These are phyloP conservation scores for Cyclophora albipunctata DNA, from an alignment of 2,888 invertebrate species.

Conservation along the genomic window DNA sequence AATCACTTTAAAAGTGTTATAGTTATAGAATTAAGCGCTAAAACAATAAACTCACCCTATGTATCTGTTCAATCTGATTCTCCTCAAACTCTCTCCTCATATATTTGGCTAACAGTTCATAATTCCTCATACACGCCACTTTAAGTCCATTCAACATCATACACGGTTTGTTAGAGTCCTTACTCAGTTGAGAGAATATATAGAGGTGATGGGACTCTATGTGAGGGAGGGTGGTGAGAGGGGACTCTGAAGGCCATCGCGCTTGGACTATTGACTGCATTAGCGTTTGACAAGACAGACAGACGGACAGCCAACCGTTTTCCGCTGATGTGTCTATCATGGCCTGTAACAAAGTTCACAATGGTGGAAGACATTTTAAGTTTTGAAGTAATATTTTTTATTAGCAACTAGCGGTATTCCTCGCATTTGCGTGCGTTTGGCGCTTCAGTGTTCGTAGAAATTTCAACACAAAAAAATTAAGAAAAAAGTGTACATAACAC, in stretches of 20 bases:
- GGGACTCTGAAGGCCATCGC: conserved; percentile 86
- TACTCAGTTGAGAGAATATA: conserved; percentile 71
- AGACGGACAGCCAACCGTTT: conserved; percentile 90
- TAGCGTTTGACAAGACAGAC: conserved; percentile 83
- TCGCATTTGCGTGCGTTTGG: too few species aligned
- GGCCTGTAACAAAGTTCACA: conserved; percentile 77
- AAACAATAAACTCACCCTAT: conserved; percentile 62
- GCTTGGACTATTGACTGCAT: conserved; percentile 96
- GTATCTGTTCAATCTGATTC: conserved; percentile 80
- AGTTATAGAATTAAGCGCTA: too few species aligned
- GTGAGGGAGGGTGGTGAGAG: conserved; percentile 85
- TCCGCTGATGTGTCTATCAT: conserved; percentile 97
- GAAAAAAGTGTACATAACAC: too few species aligned
- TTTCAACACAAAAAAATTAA: background rate
- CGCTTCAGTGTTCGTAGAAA: too few species aligned
- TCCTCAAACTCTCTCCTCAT: conserved; percentile 80
- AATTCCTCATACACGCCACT: conserved; percentile 67
- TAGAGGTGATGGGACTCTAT: conserved; percentile 79
- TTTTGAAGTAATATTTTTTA: too few species aligned
- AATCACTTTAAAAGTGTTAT: too few species aligned
- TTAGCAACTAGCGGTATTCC: too few species aligned
- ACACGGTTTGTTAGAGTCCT: conserved; percentile 50
- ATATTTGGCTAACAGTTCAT: conserved; percentile 76
- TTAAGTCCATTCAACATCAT: conserved; percentile 77
- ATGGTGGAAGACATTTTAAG: too few species aligned